Conservation (phyloP, 64 coral and sea anemone species). For the Actinia equina region DNA sequence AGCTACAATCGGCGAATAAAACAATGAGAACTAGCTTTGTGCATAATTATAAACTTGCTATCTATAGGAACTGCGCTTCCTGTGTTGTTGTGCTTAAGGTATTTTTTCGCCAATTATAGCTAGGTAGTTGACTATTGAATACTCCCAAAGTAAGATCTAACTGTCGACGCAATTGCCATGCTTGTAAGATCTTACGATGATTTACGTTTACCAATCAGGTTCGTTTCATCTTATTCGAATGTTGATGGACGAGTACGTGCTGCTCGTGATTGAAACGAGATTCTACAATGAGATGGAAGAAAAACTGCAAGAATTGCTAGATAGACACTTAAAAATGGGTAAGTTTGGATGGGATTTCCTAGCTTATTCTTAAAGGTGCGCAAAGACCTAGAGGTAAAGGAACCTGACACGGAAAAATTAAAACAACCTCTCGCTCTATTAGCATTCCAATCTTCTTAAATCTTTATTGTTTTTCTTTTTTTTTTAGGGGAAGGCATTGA, state of each 20-base stretch:
- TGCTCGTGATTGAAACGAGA: conserved; percentile 89
- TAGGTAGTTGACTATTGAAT: no score
- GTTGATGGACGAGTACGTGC: conserved; percentile 96
- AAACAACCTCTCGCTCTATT: neutral
- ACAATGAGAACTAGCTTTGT: no score
- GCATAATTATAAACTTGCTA: no score
- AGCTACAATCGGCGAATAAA: no score
- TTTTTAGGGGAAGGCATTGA: conserved; percentile 73
- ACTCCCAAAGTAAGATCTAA: no score
- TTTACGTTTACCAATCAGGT: conserved; percentile 21
- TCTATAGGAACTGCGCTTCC: no score
- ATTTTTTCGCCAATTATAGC: no score
- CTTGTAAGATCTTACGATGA: neutral
- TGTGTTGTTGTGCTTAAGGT: no score
- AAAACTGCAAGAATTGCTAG: conserved; percentile 89
- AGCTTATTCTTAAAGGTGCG: neutral
- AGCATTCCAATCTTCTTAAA: neutral
- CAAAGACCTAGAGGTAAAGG: neutral
- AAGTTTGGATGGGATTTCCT: neutral
- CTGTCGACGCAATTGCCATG: no score
- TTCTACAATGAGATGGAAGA: conserved; percentile 95
- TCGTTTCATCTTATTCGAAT: conserved; percentile 97
- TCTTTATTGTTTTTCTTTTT: neutral
- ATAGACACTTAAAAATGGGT: conserved; percentile 92
- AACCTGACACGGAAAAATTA: no score